Conservation (phyloP, 2,113 vertebrate species). For the Heterochromis multidens region DNA sequence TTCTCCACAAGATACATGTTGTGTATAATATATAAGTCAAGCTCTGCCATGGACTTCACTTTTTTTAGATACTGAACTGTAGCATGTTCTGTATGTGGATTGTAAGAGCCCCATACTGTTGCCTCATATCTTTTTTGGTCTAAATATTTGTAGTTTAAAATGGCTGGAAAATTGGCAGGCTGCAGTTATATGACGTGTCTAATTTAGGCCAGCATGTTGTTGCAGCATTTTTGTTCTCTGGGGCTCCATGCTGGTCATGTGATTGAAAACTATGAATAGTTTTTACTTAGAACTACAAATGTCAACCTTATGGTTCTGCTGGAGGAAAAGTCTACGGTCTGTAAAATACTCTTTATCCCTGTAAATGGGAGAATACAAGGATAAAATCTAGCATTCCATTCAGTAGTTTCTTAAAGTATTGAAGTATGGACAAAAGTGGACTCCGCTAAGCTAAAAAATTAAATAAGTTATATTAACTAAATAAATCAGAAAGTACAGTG, state of each 20-base stretch:
- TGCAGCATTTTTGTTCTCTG: not conserved
- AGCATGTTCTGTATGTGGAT: not conserved
- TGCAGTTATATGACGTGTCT: not conserved
- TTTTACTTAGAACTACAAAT: not conserved
- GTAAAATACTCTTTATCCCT: not conserved
- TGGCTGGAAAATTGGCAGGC: not conserved
- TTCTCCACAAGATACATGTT: not conserved
- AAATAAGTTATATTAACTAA: not conserved
- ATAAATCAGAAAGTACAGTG: not conserved
- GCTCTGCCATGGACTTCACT: no score
- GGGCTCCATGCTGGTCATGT: not conserved
- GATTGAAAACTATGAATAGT: not conserved
- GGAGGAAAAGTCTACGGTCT: not conserved
- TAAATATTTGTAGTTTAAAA: not conserved
- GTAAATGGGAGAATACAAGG: no score
- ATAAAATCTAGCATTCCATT: no score
- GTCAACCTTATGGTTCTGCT: not conserved
- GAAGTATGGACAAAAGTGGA: not conserved
- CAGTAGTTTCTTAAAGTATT: not conserved
- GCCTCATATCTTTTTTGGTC: not conserved
- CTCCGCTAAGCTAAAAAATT: not conserved
- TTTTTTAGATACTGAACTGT: not conserved
- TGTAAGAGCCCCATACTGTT: not conserved
- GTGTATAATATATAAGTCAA: not conserved
- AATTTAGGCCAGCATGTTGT: not conserved